Conservation (phyloP, 2,797 vertebrate genomes). For the Cossypha polioptera region DNA sequence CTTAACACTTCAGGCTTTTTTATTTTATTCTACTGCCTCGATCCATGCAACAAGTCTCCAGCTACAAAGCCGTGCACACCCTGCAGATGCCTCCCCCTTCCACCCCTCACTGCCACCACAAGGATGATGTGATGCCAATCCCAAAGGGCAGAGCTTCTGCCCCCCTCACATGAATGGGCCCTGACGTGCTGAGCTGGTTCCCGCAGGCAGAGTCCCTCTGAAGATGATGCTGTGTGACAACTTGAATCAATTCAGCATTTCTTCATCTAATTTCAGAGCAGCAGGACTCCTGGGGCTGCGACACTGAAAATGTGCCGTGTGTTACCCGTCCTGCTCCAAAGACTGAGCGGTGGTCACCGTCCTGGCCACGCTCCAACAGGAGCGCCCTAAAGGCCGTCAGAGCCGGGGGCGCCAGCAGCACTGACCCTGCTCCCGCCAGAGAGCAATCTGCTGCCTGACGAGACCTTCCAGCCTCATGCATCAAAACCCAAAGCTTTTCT, state of each 20-base stretch:
- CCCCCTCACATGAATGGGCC: not conserved
- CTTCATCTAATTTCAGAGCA: not conserved
- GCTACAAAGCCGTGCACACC: not conserved
- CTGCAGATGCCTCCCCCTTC: not conserved
- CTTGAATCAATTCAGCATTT: not conserved
- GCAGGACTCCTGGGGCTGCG: not conserved
- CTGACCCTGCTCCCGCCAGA: rapidly evolving
- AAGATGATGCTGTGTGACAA: slow-evolving; percentile 23
- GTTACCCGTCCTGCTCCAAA: not conserved
- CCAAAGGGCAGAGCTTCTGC: not conserved
- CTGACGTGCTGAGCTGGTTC: not conserved
- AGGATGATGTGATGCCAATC: not conserved
- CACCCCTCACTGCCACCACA: not conserved
- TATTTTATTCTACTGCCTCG: not conserved
- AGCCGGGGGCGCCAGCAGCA: rapidly evolving
- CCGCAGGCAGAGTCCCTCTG: not conserved
- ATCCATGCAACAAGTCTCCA: not conserved
- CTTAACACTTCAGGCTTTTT: not conserved
- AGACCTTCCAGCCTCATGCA: not conserved
- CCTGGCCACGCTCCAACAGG: not conserved
- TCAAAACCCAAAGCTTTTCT: not conserved
- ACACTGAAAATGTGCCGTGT: not conserved
- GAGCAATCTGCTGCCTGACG: not conserved
- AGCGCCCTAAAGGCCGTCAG: rapidly evolving
- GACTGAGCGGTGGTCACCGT: not conserved